Evolutionary conservation across 2,797 vertebrate species (phyloP).

Genomic region (Pogoniulus pusillus): DNA sequence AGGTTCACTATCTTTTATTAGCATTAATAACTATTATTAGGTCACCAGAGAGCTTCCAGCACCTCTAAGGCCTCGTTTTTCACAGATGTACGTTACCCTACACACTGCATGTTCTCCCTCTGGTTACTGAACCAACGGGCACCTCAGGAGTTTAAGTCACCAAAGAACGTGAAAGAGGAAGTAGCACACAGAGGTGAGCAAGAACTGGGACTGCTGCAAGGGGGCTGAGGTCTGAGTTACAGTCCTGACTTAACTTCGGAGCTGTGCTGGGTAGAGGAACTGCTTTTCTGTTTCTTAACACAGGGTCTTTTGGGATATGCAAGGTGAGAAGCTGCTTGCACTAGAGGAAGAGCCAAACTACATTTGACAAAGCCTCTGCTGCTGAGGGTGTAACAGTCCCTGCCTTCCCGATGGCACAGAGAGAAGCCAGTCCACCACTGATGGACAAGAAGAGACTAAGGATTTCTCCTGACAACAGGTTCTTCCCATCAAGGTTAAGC

Average conservation of each 20-base stretch:
- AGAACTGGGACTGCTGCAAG: not conserved
- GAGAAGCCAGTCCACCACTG: not conserved
- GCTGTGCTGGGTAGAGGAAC: not conserved
- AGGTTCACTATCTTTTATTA: slow-evolving; percentile 52
- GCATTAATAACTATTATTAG: slow-evolving; percentile 55
- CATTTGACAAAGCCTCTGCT: not conserved
- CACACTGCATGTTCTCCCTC: not conserved
- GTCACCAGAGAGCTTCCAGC: slow-evolving; percentile 25
- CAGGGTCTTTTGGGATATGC: fast-evolving
- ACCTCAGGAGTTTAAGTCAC: not conserved
- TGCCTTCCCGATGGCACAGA: not conserved
- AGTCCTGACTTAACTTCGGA: not conserved
- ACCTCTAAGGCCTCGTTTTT: not conserved
- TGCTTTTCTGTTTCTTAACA: not conserved
- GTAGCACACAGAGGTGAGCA: not conserved
- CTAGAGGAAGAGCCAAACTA: not conserved
- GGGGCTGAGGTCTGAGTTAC: not conserved
- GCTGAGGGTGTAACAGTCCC: not conserved
- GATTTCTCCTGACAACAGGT: not conserved
- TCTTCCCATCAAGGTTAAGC: not conserved
- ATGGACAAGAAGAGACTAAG: fast-evolving
- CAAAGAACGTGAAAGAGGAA: not conserved
- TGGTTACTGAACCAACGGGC: not conserved
- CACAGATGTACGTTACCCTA: not conserved
- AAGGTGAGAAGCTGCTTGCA: not conserved